Conservation (phyloP, 2,797 vertebrate species). For the Hylomyscus alleni region DNA sequence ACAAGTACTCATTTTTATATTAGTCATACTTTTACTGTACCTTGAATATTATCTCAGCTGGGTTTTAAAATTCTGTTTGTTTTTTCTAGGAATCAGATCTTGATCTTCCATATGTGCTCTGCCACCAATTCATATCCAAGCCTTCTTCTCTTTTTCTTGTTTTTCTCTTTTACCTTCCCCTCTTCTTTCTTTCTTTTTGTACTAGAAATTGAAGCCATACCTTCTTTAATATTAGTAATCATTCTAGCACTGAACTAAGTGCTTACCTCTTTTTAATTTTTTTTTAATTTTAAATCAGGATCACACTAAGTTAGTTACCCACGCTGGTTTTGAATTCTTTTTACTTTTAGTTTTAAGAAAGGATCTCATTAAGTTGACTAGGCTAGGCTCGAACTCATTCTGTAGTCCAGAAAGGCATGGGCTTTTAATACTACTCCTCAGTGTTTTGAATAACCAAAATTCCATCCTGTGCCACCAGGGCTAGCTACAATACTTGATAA, state of each 20-base stretch:
- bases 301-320: neutral
- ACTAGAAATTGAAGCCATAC: neutral
- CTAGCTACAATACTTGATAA: neutral
- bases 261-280: neutral
- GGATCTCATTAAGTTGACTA: neutral
- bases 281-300: neutral
- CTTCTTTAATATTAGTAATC: neutral
- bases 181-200: no score
- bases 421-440: neutral
- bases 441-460: no score
- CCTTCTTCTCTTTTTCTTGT: neutral
- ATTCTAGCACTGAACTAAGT: neutral
- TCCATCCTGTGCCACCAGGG: no score
- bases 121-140: neutral
- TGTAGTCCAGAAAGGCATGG: neutral
- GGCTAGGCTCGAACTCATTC: neutral
- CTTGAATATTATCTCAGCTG: neutral
- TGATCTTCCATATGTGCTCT: neutral
- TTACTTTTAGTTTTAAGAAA: neutral
- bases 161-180: neutral
- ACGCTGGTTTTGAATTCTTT: neutral
- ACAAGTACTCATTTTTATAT: neutral
- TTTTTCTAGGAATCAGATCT: neutral
- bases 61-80: neutral
- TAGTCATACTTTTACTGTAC: neutral